A percentile compares a stretch with the other conserved stretches of the same genome.
These are phyloP conservation scores for Pristiophorus japonicus DNA, from an alignment of 2,113 vertebrate species.

Conservation along the genomic window DNA sequence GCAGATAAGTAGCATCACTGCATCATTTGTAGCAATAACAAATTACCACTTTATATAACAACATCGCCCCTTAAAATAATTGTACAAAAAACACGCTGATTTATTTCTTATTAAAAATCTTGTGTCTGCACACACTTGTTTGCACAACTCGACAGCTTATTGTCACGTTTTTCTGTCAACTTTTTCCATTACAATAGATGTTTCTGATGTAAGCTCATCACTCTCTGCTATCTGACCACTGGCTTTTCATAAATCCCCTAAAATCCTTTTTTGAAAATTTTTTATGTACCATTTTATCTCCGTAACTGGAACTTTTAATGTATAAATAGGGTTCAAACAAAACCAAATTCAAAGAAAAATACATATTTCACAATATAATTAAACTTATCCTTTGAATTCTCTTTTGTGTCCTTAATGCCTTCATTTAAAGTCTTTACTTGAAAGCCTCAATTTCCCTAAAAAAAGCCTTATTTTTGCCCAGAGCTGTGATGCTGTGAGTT, in stretches of 20 bases:
- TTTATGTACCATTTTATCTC: background rate
- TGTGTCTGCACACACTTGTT: background rate
- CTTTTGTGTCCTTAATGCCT: background rate
- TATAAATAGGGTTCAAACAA: background rate
- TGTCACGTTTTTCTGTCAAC: no score
- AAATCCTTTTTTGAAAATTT: background rate
- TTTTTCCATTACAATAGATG: background rate
- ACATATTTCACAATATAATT: background rate
- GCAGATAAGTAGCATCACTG: background rate
- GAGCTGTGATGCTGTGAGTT: background rate
- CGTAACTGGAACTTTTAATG: background rate
- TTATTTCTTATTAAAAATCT: background rate
- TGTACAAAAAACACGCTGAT: background rate
- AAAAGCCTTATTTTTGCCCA: background rate
- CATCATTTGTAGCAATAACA: background rate
- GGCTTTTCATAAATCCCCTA: background rate
- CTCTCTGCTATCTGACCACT: background rate
- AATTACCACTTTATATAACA: background rate
- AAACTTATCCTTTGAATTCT: background rate
- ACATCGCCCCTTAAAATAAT: background rate
- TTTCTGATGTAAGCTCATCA: background rate
- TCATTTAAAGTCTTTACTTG: background rate
- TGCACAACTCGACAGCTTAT: no score
- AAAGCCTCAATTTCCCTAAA: background rate
- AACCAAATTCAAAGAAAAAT: background rate